phyloP scores from a whole-genome alignment of 1,140 invertebrate genomes.

The Drosophila oshimai region DNA sequence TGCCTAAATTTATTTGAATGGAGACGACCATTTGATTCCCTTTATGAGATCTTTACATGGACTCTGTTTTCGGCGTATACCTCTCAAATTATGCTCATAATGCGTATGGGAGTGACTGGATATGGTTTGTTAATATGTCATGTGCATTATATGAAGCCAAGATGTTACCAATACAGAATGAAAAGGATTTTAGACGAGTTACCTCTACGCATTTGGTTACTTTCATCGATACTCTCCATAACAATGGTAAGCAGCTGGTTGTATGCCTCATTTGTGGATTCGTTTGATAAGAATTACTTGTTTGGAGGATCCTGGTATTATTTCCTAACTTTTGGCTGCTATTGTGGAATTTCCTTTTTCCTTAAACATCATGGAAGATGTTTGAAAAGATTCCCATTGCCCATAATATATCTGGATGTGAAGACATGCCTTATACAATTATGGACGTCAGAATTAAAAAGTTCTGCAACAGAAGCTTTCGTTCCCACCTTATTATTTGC shows the following conservation, averaged over 20 bases:
- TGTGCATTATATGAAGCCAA: slow-evolving; percentile 18
- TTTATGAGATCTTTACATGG: not conserved
- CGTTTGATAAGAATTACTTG: not conserved
- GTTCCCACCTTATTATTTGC: not conserved
- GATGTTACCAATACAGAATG: not conserved
- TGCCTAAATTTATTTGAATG: not conserved
- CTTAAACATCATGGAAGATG: not conserved
- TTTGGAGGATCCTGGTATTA: not conserved
- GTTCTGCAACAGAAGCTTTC: not conserved
- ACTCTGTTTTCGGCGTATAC: not conserved
- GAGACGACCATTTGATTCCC: not conserved
- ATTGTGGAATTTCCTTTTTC: slow-evolving; percentile 17
- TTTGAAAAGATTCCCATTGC: not conserved
- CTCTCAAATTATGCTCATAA: not conserved
- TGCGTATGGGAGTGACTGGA: not conserved
- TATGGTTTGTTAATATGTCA: slow-evolving; percentile 26
- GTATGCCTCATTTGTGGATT: slow-evolving; percentile 5
- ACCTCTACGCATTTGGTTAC: not conserved
- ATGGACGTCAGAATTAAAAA: not conserved
- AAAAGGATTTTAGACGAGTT: not conserved
- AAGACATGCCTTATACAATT: not conserved
- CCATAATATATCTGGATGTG: not conserved
- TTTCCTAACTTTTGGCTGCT: not conserved
- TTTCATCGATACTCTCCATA: not conserved
- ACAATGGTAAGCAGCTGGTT: slow-evolving; percentile 7